Conservation (phyloP, 2,113 vertebrate genomes). For the Anarhynchus alexandrinus region DNA sequence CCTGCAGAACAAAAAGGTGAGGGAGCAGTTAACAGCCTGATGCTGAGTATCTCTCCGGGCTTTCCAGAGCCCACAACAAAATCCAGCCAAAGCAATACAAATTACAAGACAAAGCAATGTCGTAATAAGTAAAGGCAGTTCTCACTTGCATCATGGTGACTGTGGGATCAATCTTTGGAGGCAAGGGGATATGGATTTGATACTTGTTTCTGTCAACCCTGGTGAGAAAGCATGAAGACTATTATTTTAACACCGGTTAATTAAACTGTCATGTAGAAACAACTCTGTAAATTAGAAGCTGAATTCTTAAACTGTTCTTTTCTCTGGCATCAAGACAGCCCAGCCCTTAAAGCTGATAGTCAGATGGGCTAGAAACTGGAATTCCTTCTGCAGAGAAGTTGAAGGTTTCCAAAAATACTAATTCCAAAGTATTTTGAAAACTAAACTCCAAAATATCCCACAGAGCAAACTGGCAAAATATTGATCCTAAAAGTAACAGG, state of each 20-base stretch:
- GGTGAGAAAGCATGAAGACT: neutral
- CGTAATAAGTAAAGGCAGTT: neutral
- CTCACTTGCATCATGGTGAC: slow-evolving; percentile 99
- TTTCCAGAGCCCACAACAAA: neutral
- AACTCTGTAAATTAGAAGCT: neutral
- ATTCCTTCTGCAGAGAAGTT: neutral
- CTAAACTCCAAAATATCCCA: neutral
- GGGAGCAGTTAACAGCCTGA: neutral
- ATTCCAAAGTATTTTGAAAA: neutral
- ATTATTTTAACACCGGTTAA: neutral
- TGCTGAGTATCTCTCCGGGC: neutral
- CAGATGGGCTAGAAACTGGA: neutral
- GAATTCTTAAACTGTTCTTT: neutral
- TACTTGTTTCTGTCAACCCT: slow-evolving; percentile 99
- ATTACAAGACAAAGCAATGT: neutral
- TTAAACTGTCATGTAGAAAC: neutral
- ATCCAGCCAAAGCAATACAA: neutral
- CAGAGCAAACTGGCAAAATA: neutral
- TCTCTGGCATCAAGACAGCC: neutral
- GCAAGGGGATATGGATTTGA: slow-evolving; percentile 97
- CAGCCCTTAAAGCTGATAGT: neutral
- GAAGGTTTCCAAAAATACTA: neutral
- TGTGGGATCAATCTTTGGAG: slow-evolving; percentile 98
- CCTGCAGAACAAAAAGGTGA: slow-evolving; percentile 68
- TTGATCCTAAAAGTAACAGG: neutral